These are phyloP conservation scores for Dendrolimus houi DNA, from an alignment of 2,888 invertebrate species.

Conservation along the genomic window DNA sequence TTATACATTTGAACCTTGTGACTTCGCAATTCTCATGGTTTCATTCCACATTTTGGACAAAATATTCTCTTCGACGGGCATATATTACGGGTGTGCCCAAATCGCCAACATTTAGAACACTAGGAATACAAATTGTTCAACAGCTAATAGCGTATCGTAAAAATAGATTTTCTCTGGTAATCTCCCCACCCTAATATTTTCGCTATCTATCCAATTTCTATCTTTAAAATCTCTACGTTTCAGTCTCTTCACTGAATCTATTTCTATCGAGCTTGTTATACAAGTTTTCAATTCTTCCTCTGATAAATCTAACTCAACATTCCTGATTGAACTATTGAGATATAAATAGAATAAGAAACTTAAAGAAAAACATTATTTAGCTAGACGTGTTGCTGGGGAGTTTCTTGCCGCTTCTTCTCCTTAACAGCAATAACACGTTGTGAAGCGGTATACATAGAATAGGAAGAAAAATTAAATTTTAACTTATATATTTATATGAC, in stretches of 20 bases:
- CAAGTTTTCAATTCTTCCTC: slow-evolving; percentile 7
- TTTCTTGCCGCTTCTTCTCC: too few species aligned
- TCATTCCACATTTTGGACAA: slow-evolving; percentile 8
- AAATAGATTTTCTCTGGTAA: slow-evolving; percentile 7
- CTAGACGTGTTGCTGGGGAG: too few species aligned
- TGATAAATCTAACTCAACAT: too few species aligned
- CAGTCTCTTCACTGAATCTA: slow-evolving; percentile 8
- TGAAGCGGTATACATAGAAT: too few species aligned
- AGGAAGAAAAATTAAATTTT: too few species aligned
- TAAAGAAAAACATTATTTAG: too few species aligned
- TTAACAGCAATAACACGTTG: too few species aligned
- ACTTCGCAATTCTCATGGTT: slow-evolving; percentile 9
- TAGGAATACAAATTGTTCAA: slow-evolving; percentile 8
- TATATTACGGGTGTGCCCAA: slow-evolving; percentile 4
- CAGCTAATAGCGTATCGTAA: slow-evolving; percentile 7
- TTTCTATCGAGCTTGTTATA: slow-evolving; percentile 1
- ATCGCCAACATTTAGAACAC: slow-evolving; percentile 9
- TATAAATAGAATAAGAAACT: too few species aligned
- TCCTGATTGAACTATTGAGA: too few species aligned
- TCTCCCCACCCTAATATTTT: slow-evolving; percentile 5
- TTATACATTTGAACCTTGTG: slow-evolving; percentile 4
- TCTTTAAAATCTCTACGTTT: slow-evolving; percentile 5
- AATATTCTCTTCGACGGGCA: slow-evolving; percentile 5
- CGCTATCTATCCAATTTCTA: slow-evolving; percentile 9
- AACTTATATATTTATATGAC: too few species aligned